These are phyloP conservation scores for Pharmacophagus antenor DNA, from an alignment of 2,888 invertebrate genomes.

Conservation along the genomic window DNA sequence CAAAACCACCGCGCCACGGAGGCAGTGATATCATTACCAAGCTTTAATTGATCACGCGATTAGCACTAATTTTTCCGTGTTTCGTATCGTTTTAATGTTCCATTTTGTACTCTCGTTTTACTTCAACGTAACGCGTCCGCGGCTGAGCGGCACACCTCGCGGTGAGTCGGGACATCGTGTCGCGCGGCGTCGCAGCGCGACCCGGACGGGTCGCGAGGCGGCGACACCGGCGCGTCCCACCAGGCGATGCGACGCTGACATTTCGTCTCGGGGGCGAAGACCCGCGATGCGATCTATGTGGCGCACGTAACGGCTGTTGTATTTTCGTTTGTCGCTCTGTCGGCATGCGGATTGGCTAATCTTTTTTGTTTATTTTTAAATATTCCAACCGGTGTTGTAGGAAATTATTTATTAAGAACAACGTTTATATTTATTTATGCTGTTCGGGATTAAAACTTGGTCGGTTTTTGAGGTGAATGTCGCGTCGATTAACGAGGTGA, in stretches of 20 bases:
- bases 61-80: too few relatives aligned
- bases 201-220: slow-evolving; percentile 19
- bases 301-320: slow-evolving; percentile 6
- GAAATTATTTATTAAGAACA: background rate
- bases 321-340: slow-evolving; percentile 7
- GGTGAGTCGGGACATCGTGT: background rate
- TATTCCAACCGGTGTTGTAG: background rate
- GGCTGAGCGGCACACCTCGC: background rate
- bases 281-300: slow-evolving; percentile 4
- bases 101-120: too few relatives aligned
- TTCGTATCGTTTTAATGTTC: too few relatives aligned
- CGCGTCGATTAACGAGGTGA: too few relatives aligned
- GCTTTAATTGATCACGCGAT: too few relatives aligned
- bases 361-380: slow-evolving; percentile 1
- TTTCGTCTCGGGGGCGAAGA: slow-evolving; percentile 5
- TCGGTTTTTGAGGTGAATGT: too few relatives aligned
- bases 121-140: too few relatives aligned
- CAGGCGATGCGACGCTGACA: slow-evolving; percentile 17
- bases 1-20: too few relatives aligned
- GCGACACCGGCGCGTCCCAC: slow-evolving; percentile 9
- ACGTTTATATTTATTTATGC: too few relatives aligned
- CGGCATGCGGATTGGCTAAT: background rate
- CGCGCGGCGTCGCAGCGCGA: background rate
- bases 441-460: too few relatives aligned
- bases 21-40: too few relatives aligned